Conservation (phyloP, 2,888 invertebrate species). For the Suillia variegata region DNA sequence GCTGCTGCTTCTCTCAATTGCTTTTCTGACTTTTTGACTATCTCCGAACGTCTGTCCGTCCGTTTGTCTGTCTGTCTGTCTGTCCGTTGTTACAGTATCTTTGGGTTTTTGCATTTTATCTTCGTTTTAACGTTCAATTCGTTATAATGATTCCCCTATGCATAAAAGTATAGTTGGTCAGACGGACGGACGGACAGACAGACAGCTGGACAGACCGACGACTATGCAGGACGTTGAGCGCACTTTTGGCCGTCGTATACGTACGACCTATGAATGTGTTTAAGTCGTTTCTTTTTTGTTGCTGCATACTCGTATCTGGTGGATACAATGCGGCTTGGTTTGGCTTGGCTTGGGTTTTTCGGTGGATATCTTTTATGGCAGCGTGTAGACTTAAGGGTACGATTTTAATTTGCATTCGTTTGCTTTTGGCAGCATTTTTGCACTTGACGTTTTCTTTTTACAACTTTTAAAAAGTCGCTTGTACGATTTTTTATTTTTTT, state of each 20-base stretch:
- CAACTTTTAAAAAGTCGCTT: no score
- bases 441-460: no score
- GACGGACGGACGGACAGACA: no score
- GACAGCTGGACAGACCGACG: no score
- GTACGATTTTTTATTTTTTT: conserved; percentile 24
- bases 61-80: background rate
- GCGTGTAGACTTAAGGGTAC: conserved; percentile 29
- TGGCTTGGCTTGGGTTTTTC: background rate
- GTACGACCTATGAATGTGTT: no score
- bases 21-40: conserved; percentile 53
- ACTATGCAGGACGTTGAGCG: no score
- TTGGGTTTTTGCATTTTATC: conserved; percentile 39
- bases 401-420: conserved; percentile 58
- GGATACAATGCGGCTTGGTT: background rate
- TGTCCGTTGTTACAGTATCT: background rate
- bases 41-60: background rate
- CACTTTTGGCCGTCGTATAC: background rate
- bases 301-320: conserved; percentile 6
- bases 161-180: no score
- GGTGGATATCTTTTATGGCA: conserved; percentile 40
- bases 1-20: conserved; percentile 41
- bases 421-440: conserved; percentile 45
- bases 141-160: conserved; percentile 54
- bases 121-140: conserved; percentile 50
- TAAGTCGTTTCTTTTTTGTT: background rate